Conservation (phyloP, 2,888 invertebrate species). For the Rhaphigaster nebulosa region DNA sequence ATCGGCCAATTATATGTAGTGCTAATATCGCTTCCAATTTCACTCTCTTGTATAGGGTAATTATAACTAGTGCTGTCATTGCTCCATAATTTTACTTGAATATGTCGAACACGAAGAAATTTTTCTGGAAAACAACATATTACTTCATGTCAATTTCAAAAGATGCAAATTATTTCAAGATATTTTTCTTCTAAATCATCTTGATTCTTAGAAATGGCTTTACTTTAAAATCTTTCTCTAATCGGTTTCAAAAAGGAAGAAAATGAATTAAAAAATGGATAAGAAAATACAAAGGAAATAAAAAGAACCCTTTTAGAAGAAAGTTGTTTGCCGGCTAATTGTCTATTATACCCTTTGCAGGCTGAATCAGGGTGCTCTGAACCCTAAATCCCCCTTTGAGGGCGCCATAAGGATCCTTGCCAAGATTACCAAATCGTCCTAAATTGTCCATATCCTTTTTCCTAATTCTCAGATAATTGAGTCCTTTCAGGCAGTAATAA, state of each 20-base stretch:
- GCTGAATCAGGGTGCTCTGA: background rate
- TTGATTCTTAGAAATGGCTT: background rate
- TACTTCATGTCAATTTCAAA: no score
- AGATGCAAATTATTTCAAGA: background rate
- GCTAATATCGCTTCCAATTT: no score
- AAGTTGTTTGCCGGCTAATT: constrained; percentile 46
- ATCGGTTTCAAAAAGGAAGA: background rate
- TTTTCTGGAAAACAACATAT: no score
- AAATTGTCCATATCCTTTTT: background rate
- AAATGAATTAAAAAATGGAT: background rate
- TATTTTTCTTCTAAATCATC: background rate
- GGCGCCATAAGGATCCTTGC: constrained; percentile 2
- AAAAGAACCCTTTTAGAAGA: background rate
- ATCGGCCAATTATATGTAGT: no score
- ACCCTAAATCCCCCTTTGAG: constrained; percentile 14
- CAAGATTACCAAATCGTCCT: background rate
- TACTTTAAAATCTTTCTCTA: background rate
- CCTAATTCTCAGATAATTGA: background rate
- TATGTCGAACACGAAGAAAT: no score
- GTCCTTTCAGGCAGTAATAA: background rate
- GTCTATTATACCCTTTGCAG: background rate
- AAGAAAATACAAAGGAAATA: constrained; percentile 25
- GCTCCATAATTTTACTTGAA: no score
- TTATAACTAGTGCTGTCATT: no score
- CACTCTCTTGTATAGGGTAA: no score